A percentile compares a stretch with the other conserved stretches of the same genome.
These are phyloP conservation scores for Pachypanchax playfairii DNA, from an alignment of 2,113 vertebrate genomes.

Conservation along the genomic window DNA sequence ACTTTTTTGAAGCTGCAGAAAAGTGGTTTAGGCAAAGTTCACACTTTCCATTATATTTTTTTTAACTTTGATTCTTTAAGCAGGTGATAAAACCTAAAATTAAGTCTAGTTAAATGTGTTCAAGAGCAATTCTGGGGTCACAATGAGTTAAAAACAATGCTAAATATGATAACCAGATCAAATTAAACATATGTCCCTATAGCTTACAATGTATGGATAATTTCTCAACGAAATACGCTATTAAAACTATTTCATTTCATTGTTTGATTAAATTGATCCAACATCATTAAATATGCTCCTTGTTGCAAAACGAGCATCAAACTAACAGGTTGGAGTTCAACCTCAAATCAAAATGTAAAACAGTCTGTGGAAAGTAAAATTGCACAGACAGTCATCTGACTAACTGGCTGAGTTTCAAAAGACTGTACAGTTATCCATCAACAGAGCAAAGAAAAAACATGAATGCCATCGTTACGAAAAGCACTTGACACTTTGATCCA, in stretches of 20 bases:
- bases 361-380: not conserved
- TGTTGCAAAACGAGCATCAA: not conserved
- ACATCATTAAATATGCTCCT: too few relatives aligned
- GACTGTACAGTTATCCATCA: constrained; percentile 12
- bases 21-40: not conserved
- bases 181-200: too few relatives aligned
- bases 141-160: too few relatives aligned
- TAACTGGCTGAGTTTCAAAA: constrained; percentile 12
- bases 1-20: not conserved
- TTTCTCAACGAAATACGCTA: too few relatives aligned
- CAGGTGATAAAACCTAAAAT: not conserved
- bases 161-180: too few relatives aligned
- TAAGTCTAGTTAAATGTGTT: not conserved
- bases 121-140: not conserved
- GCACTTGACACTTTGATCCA: constrained; percentile 50
- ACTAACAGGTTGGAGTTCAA: constrained; percentile 6
- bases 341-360: not conserved
- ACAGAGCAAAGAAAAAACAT: constrained; percentile 23
- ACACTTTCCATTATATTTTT: not conserved
- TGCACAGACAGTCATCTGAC: constrained; percentile 29
- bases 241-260: too few relatives aligned
- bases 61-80: not conserved
- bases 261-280: too few relatives aligned
- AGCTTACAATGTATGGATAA: too few relatives aligned
- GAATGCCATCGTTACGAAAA: constrained; percentile 49